Evolutionary conservation across 2,797 vertebrate genomes (phyloP).

Genomic region (Oreochromis mossambicus): DNA sequence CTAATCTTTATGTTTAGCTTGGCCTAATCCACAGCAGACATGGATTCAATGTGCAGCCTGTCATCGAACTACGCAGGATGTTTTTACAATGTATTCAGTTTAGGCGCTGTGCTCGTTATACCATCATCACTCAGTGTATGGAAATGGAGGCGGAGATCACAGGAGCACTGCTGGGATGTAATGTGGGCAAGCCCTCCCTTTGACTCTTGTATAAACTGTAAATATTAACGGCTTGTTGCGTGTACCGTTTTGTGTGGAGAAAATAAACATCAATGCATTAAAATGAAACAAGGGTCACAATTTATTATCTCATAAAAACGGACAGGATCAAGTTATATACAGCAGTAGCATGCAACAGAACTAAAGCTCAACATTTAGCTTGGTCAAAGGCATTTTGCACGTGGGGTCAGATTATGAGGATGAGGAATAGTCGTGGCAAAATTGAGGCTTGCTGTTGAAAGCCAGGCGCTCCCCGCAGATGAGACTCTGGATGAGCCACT

Average conservation of each 20-base stretch:
- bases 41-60: fast-evolving
- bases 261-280: conserved; percentile 50
- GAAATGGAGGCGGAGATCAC: neutral
- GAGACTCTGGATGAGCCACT: conserved; percentile 95
- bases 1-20: neutral
- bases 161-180: neutral
- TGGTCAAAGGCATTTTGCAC: conserved; percentile 33
- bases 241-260: neutral
- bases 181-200: neutral
- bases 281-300: conserved; percentile 81
- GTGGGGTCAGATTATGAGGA: conserved; percentile 34
- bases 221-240: conserved; percentile 14
- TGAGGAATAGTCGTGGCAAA: conserved; percentile 78
- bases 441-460: conserved; percentile 84
- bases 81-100: no score
- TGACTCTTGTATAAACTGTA: conserved; percentile 46
- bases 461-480: conserved; percentile 84
- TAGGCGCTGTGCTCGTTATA: neutral
- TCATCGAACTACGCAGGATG: neutral
- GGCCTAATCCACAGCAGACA: neutral
- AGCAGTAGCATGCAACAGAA: conserved; percentile 80
- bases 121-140: neutral
- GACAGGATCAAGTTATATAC: conserved; percentile 90
- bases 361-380: conserved; percentile 44
- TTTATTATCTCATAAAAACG: conserved; percentile 96